Percentiles rank a stretch among this genome's conserved stretches.
These are phyloP conservation scores for Montipora capricornis DNA, from an alignment of 64 coral and sea anemone genomes.

Conservation along the genomic window DNA sequence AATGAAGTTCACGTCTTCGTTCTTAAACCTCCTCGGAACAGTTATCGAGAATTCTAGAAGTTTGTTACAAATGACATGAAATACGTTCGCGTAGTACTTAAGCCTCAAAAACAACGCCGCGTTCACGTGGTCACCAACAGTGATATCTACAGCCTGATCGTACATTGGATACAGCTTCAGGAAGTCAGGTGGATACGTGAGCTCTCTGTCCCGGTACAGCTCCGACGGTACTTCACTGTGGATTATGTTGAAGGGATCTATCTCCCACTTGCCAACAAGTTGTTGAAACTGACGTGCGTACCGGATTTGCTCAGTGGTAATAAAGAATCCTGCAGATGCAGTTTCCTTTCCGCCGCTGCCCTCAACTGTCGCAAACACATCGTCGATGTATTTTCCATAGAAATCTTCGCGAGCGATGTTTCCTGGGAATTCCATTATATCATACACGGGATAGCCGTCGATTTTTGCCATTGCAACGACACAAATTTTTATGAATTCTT, in stretches of 20 bases:
- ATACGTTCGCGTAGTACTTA: slow-evolving; percentile 7
- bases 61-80: slow-evolving; percentile 8
- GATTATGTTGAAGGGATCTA: slow-evolving; percentile 19
- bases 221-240: slow-evolving; percentile 3
- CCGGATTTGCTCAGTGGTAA: slow-evolving; percentile 18
- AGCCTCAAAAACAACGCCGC: slow-evolving; percentile 8
- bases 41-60: slow-evolving; percentile 8
- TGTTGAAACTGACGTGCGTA: slow-evolving; percentile 26
- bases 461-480: background rate
- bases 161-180: slow-evolving; percentile 22
- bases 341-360: slow-evolving; percentile 15
- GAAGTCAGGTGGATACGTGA: slow-evolving; percentile 18
- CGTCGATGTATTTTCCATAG: slow-evolving; percentile 4
- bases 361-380: slow-evolving; percentile 12
- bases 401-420: background rate
- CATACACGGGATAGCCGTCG: slow-evolving; percentile 8
- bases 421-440: background rate
- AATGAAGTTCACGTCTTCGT: slow-evolving; percentile 19
- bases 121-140: slow-evolving; percentile 12
- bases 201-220: slow-evolving; percentile 20
- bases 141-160: slow-evolving; percentile 3
- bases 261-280: slow-evolving; percentile 9
- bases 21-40: slow-evolving; percentile 13
- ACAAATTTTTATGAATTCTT: background rate
- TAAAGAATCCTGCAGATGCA: slow-evolving; percentile 10